Conservation (phyloP, 1,140 invertebrate genomes). For the Drosophila ironensis region DNA sequence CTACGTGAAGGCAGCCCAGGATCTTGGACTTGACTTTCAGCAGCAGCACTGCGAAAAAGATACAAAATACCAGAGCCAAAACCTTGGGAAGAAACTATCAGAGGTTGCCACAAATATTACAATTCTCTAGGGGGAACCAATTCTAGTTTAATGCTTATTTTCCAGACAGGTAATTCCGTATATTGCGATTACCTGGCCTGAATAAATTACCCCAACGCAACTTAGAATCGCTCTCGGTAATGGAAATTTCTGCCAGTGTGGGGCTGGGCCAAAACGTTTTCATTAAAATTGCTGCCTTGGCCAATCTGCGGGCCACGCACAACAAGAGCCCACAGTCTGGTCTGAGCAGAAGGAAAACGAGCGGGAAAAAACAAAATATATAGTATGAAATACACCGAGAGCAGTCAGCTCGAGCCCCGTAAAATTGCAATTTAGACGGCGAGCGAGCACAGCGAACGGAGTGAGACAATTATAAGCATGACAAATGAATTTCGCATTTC, state of each 20-base stretch:
- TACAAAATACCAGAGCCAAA: not conserved
- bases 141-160: too few relatives aligned
- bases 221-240: too few relatives aligned
- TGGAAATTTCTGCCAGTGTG: slow-evolving; percentile 11
- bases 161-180: too few relatives aligned
- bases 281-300: slow-evolving; percentile 71
- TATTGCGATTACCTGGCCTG: too few relatives aligned
- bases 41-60: not conserved
- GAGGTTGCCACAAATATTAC: too few relatives aligned
- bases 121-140: too few relatives aligned
- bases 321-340: too few relatives aligned
- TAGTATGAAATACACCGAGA: slow-evolving; percentile 6
- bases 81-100: too few relatives aligned
- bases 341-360: slow-evolving; percentile 1
- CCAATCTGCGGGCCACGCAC: slow-evolving; percentile 47
- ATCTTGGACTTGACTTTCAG: slow-evolving; percentile 8
- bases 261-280: slow-evolving; percentile 67
- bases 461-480: slow-evolving; percentile 80
- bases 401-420: slow-evolving; percentile 21
- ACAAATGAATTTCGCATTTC: slow-evolving; percentile 80
- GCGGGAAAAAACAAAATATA: slow-evolving; percentile 13
- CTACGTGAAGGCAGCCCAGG: slow-evolving; percentile 58
- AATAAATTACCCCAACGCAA: too few relatives aligned
- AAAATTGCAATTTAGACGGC: slow-evolving; percentile 64
- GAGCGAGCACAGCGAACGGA: slow-evolving; percentile 24